phyloP scores from a whole-genome alignment of 2,113 vertebrate species.

The Lanius ludovicianus region DNA sequence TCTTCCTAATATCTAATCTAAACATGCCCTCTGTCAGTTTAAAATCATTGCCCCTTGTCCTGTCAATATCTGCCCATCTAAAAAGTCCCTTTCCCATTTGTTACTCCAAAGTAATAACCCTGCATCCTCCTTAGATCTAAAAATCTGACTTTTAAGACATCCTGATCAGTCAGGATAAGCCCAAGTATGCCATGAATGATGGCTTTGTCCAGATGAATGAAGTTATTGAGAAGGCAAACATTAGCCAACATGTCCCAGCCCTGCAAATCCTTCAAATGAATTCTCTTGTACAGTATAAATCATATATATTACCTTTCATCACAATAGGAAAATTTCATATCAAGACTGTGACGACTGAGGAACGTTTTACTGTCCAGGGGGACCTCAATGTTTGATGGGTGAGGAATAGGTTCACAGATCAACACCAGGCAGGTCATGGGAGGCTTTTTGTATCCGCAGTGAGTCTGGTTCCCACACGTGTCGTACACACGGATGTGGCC shows the following conservation, averaged over 20 bases:
- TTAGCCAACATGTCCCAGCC: background rate
- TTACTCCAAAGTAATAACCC: background rate
- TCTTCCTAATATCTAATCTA: background rate
- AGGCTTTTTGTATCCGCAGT: conserved; percentile 83
- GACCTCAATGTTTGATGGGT: conserved; percentile 96
- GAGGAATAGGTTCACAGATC: conserved; percentile 96
- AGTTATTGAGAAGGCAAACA: background rate
- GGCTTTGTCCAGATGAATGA: background rate
- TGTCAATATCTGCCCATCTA: background rate
- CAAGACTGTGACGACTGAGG: conserved; percentile 96
- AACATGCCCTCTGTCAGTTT: background rate
- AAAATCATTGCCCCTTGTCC: background rate
- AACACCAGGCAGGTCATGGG: conserved; percentile 90
- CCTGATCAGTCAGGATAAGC: background rate
- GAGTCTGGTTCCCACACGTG: conserved; percentile 69
- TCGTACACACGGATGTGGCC: conserved; percentile 88
- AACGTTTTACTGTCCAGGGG: conserved; percentile 98
- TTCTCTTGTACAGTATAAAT: background rate
- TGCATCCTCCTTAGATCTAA: background rate
- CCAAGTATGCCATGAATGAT: background rate
- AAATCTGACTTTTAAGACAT: background rate
- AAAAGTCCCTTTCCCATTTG: fast-evolving
- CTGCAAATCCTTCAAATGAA: background rate
- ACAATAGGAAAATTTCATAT: conserved; percentile 99
- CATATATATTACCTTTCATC: conserved; percentile 87